Base-by-base conservation (phyloP, 2,113 vertebrate species). In the Cheirogaleus medius region DNA sequence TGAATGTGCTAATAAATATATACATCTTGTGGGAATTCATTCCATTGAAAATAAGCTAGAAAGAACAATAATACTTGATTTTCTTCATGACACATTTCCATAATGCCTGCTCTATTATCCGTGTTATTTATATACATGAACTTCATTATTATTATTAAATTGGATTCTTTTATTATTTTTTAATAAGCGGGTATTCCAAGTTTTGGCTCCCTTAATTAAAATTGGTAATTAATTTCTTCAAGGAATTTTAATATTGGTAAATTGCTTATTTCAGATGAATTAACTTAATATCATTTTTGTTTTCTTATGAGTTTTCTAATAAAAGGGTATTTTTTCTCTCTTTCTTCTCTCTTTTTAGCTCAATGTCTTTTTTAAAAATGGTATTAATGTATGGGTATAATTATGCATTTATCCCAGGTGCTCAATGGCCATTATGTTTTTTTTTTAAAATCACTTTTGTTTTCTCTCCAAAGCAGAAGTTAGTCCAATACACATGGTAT, bases 401-500 rank as follows among this genome's bases (percentile, higher is more conserved):
- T 73, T 71, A 44, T 84, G 0, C n/a, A 85, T 71, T 89, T 88
- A 77, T 95, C 60, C 73, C n/a, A 94, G 49, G n/a, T 60, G 25
- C 58, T 94, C 77, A 84, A 29, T 73, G 44, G 7, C 78, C 77
- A 60, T 95, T 86, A 60, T 78, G 20, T 17, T 95, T 68, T 84
- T 71, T 71, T 74, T 18, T 56, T 14, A 80, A 80, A 64, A 64
- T 92, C 54, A 83, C 25, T 87, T 90, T 76, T 86, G 73, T 82
- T 87, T 97, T 93, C 71, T 71, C 27, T 32, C 11, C 58, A 87
- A 83, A 97, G 54, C 63, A 95, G 71, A 95, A 96, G 47, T 82
- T 54, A 87, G 69, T 64, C 14, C 32, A 71, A 49, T 60, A 86
- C 66, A 85, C 44, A 39, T 68, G 44, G 27, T 20, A 56, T 54